Percentiles rank a stretch among this genome's conserved stretches.
Evolutionary conservation across 2,113 vertebrate species (phyloP).

Genomic region (Epinephelus fuscoguttatus): DNA sequence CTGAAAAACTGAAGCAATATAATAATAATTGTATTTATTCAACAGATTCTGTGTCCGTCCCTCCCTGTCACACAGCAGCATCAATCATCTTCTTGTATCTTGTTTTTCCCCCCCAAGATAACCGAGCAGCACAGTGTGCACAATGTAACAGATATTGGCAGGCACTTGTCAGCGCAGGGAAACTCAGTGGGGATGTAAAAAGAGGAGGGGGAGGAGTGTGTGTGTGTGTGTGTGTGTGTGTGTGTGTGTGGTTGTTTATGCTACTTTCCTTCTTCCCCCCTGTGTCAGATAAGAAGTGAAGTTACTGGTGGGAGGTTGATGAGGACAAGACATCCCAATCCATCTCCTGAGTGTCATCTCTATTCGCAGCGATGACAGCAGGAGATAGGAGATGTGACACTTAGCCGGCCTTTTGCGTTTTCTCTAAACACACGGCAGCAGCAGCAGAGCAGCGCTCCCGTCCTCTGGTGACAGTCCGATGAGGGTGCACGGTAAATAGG

Average conservation of each 20-base stretch:
- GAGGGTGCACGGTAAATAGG: conserved; percentile 7
- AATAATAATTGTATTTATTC: conserved; percentile 1
- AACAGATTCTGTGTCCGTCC: conserved; percentile 1
- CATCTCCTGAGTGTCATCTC: conserved; percentile 52
- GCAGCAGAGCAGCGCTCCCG: not conserved
- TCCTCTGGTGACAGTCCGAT: conserved; percentile 2
- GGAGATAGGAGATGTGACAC: conserved; percentile 53
- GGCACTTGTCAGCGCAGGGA: conserved; percentile 46
- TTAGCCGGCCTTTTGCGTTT: conserved; percentile 19
- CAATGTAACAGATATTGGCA: conserved; percentile 44
- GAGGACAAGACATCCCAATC: conserved; percentile 41
- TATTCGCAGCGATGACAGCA: conserved; percentile 71
- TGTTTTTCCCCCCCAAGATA: not conserved
- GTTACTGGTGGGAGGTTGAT: conserved; percentile 15
- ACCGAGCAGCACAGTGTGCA: not conserved
- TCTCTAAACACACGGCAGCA: conserved; percentile 18
- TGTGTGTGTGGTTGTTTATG: conserved; percentile 45
- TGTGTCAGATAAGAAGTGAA: conserved; percentile 55
- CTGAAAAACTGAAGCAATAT: not conserved
- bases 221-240: not conserved
- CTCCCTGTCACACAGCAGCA: conserved; percentile 15
- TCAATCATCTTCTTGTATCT: not conserved
- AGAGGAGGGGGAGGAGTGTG: not conserved
- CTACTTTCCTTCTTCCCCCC: conserved; percentile 25
- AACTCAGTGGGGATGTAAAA: conserved; percentile 45